Conservation (phyloP, 2,797 vertebrate genomes). For the Typhlichthys subterraneus region DNA sequence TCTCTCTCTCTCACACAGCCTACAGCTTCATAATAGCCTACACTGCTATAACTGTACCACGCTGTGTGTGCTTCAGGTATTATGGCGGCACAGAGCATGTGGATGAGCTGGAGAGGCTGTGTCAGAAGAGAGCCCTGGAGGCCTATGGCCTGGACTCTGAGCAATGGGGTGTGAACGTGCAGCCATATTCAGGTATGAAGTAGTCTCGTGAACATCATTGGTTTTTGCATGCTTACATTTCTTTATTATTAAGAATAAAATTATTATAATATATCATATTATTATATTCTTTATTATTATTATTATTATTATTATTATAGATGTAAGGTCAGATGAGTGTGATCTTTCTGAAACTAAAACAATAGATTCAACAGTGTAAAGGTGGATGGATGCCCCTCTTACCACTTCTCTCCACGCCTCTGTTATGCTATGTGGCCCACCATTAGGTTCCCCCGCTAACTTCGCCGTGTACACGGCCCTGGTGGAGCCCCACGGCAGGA, state of each 20-base stretch:
- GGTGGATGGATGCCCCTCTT: not conserved
- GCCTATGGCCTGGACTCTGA: conserved; percentile 83
- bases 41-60: no score
- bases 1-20: no score
- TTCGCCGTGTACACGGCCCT: conserved; percentile 93
- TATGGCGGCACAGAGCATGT: conserved; percentile 93
- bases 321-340: no score
- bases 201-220: no score
- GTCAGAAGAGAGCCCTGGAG: conserved; percentile 90
- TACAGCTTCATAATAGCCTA: no score
- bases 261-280: no score
- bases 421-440: conserved; percentile 6
- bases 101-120: conserved; percentile 91
- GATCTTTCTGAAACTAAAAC: no score
- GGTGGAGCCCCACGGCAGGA: conserved; percentile 94
- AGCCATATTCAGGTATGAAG: conserved; percentile 92
- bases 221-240: not conserved
- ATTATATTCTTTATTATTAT: no score
- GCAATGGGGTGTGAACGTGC: conserved; percentile 94
- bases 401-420: not conserved
- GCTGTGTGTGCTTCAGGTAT: conserved; percentile 77
- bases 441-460: conserved; percentile 91
- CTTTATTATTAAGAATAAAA: no score
- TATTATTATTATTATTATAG: no score
- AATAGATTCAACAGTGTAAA: no score